These are phyloP conservation scores for Helogale parvula DNA, from an alignment of 2,113 vertebrate species.

Conservation along the genomic window DNA sequence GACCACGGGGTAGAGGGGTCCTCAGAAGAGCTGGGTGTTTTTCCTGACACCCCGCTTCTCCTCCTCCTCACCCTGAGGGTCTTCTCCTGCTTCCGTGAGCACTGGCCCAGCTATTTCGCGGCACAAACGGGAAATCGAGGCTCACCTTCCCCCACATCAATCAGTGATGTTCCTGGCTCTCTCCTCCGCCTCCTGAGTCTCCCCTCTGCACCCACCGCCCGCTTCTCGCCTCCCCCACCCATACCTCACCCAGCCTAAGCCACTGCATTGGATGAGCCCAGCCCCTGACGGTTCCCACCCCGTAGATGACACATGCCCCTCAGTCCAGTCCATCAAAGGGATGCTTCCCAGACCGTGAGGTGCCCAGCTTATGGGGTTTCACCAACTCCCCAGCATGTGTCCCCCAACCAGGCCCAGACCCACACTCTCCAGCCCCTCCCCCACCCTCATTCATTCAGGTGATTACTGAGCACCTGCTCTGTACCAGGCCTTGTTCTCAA, in stretches of 20 bases:
- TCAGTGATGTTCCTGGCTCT: not conserved
- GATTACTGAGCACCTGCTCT: not conserved
- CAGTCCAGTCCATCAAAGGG: not conserved
- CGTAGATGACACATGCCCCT: rapidly evolving
- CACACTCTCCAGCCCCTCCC: not conserved
- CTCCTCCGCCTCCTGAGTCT: not conserved
- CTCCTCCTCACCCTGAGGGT: not conserved
- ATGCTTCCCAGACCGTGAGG: rapidly evolving
- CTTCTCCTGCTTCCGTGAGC: not conserved
- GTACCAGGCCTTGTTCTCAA: not conserved
- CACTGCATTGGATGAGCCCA: rapidly evolving
- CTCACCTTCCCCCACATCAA: rapidly evolving
- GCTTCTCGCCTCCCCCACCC: not conserved
- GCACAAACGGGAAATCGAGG: not conserved
- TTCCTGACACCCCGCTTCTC: not conserved
- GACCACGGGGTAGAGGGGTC: no score
- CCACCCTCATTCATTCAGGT: not conserved
- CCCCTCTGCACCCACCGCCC: rapidly evolving
- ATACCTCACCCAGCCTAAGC: not conserved
- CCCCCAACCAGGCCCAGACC: not conserved
- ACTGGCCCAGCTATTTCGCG: rapidly evolving
- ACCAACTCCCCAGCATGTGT: not conserved
- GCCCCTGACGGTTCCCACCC: not conserved
- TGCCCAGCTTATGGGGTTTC: rapidly evolving
- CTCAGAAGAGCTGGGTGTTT: not conserved